Conservation (phyloP, 2,797 vertebrate species). For the Linurgus olivaceus region DNA sequence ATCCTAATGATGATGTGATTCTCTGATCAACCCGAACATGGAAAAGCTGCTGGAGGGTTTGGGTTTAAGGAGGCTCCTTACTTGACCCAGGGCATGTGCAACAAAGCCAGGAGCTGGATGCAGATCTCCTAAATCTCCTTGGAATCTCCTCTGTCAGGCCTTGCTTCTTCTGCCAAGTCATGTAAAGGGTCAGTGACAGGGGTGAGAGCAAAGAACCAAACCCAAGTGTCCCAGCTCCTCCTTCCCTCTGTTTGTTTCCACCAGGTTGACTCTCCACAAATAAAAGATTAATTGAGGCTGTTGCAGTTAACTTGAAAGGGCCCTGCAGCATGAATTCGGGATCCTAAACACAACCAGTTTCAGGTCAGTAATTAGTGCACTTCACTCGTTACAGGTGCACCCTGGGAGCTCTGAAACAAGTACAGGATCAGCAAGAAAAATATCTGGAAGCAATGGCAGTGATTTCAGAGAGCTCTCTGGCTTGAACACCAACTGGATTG, state of each 20-base stretch:
- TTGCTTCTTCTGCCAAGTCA: neutral
- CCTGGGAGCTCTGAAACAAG: slow-evolving; percentile 16
- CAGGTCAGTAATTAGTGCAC: slow-evolving; percentile 15
- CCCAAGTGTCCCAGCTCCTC: neutral
- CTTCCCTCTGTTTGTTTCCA: neutral
- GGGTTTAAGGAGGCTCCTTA: neutral
- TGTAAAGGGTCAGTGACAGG: neutral
- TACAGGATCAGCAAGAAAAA: slow-evolving; percentile 26
- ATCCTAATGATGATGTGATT: fast-evolving
- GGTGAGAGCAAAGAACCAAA: neutral
- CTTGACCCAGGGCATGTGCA: neutral
- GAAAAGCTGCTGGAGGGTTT: neutral
- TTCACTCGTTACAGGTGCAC: neutral
- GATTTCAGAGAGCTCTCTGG: neutral
- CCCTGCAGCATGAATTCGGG: neutral
- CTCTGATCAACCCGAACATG: neutral
- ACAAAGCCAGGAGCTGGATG: neutral
- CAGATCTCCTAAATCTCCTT: neutral
- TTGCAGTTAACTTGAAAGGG: neutral
- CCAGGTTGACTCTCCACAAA: neutral
- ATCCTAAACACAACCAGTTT: slow-evolving; percentile 9
- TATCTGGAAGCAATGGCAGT: neutral
- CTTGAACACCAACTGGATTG: neutral
- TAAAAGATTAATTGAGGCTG: neutral
- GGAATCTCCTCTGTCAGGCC: neutral